phyloP scores from a whole-genome alignment of 2,113 vertebrate species.

The Agapornis roseicollis region DNA sequence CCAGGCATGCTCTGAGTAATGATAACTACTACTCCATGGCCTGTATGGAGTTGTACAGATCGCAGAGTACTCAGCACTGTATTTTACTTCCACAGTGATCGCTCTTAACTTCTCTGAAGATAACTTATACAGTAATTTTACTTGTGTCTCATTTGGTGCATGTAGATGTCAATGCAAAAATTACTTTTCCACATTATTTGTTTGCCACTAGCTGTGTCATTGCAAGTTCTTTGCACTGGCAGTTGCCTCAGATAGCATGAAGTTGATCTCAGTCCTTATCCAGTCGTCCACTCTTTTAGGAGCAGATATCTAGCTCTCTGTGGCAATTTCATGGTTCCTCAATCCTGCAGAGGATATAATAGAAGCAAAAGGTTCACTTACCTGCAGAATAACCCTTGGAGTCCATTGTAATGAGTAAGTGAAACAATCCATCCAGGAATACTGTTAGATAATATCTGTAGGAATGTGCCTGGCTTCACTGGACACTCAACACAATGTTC shows the following conservation, averaged over 20 bases:
- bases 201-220: neutral
- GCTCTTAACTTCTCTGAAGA: neutral
- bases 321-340: neutral
- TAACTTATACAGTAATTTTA: neutral
- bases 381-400: neutral
- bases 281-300: neutral
- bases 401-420: neutral
- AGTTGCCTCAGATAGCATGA: neutral
- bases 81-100: neutral
- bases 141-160: neutral
- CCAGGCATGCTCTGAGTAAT: fast-evolving
- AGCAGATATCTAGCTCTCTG: neutral
- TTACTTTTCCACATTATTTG: neutral
- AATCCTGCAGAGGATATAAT: neutral
- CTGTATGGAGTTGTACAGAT: neutral
- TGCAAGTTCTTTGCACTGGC: neutral
- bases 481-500: neutral
- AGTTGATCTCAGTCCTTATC: neutral
- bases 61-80: neutral
- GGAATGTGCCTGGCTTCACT: neutral
- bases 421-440: neutral
- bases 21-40: neutral
- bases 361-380: neutral
- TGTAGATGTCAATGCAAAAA: neutral
- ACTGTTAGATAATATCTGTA: neutral